Evolutionary conservation across 1,140 invertebrate species (phyloP), one percentile per base, ranked within the genome.

Genomic region (Macrostomum lignano): DNA sequence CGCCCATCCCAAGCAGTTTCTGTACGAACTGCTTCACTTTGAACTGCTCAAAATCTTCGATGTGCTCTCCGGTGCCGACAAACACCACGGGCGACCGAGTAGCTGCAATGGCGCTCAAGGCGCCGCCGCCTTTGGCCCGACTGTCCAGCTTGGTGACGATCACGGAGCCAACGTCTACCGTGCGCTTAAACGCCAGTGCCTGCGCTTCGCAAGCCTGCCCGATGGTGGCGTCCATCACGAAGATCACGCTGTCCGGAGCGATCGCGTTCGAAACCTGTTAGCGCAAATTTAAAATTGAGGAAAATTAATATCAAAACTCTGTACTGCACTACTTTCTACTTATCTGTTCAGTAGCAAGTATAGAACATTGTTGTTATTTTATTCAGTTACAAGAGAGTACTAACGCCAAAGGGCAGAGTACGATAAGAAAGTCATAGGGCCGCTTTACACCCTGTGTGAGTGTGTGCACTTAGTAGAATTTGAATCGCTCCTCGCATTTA

Each of bases 141-240:
- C 86, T 81, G 62, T 98, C 91, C 43, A 98, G 67, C 61, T 98
- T 98, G 11, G 91, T 98, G 35, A 98, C 86, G 36, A 98, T 96
- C 32, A 98, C 88, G 3, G 88, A 91, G 47, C 81, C 91, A 48
- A 98, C 81, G 58, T 98, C 82, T 0, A 98, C 91, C 61, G 88
- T 86, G 40, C 88, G 78, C 62, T 93, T 94, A 52, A 98, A 98
- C 36, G 91, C 91, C 62, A 70, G 70, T 3, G 91, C 52, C 48
- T 53, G 91, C 10, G 71, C 66, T 61, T 98, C 86, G 62, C 91
- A 98, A 65, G 91, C 91, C 60, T 96, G 86, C 45, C 86, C 86
- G 61, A 98, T 96, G 19, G 79, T 82, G n/a, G 91, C 91, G 61
- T 98, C 91, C 91, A 98, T 98, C 7, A 98, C 91, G 60, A 94